phyloP scores from a whole-genome alignment of 1,140 invertebrate species.

The Drosophila orosa region DNA sequence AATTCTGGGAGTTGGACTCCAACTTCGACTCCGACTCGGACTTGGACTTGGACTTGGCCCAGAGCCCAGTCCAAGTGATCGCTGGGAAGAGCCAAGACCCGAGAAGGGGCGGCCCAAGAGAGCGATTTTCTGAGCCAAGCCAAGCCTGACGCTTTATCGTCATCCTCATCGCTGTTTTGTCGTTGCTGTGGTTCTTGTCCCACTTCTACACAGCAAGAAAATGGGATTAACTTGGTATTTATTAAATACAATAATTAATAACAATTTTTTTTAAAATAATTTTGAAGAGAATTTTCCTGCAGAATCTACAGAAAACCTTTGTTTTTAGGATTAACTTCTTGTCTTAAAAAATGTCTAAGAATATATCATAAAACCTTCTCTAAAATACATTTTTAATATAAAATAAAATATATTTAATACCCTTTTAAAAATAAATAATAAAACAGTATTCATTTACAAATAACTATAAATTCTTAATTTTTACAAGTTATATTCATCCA shows the following conservation, averaged over 20 bases:
- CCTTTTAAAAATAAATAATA: neutral
- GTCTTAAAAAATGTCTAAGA: no score
- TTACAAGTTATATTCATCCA: neutral
- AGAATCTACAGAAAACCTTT: no score
- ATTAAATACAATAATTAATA: no score
- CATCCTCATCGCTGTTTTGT: conserved; percentile 36
- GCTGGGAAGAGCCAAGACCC: neutral
- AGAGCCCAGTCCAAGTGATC: neutral
- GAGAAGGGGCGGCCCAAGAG: conserved; percentile 8
- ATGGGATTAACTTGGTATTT: no score
- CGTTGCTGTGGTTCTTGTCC: conserved; percentile 32
- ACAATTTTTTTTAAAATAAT: no score
- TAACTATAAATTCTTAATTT: neutral
- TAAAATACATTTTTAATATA: no score
- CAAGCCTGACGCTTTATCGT: conserved; percentile 58
- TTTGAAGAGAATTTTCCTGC: no score
- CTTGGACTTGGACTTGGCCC: conserved; percentile 22
- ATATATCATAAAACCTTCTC: no score
- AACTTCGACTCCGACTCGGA: conserved; percentile 5
- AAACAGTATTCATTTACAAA: neutral
- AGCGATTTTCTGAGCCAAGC: conserved; percentile 16
- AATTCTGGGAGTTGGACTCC: conserved; percentile 6
- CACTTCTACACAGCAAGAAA: conserved; percentile 13
- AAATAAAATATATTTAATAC: no score
- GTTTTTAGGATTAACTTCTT: no score